Evolutionary conservation across 2,797 vertebrate species (phyloP), one percentile per base, ranked within the genome.

Genomic region (Sebastes reedi): DNA sequence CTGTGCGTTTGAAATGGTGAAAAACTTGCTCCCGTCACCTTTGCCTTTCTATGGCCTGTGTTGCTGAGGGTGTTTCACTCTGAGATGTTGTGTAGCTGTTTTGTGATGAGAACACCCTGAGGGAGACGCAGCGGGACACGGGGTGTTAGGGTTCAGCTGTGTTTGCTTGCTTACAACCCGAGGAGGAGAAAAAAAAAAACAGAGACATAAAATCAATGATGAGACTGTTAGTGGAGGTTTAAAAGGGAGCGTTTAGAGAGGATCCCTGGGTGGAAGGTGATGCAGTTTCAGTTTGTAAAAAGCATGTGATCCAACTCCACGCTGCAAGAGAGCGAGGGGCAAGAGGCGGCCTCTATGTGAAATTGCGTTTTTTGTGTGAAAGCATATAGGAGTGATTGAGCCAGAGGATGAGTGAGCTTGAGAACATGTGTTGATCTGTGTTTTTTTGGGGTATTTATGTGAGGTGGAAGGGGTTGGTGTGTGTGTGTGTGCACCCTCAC

Each of bases 171-270:
- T 94, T 88, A 91, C 91, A 94, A 94, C 89, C 91, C 84, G 87
- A 90, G 90, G 82, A 91, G 85, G 83, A 56, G 68, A 73, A 24
- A 20, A 66, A 46, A 89, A 78, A 89, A 89, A 79, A 80, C 79
- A 87, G 86, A 94, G 93, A 95, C 94, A 94, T 93, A 95, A 96
- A 96, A 96, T 96, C 95, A 96, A 95, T 96, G 94, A 93, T 94
- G 93, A 94, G 91, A 91, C 92, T 94, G 93, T 96, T 96, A 95
- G 94, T 94, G 91, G 93, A 95, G 94, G 93, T 95, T 95, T 95
- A 91, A 94, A 94, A 93, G 92, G 91, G 92, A 95, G 91, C 88
- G 72, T 94, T 96, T 94, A 94, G 87, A 95, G 91, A 91, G 91
- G 92, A 95, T 95, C 95, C 93, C 92, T 85, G 92, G 94, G 93